A percentile compares a stretch with the other conserved stretches of the same genome.
These are phyloP conservation scores for Oasisia sp. DNA, from an alignment of 2,888 invertebrate genomes.

Conservation along the genomic window DNA sequence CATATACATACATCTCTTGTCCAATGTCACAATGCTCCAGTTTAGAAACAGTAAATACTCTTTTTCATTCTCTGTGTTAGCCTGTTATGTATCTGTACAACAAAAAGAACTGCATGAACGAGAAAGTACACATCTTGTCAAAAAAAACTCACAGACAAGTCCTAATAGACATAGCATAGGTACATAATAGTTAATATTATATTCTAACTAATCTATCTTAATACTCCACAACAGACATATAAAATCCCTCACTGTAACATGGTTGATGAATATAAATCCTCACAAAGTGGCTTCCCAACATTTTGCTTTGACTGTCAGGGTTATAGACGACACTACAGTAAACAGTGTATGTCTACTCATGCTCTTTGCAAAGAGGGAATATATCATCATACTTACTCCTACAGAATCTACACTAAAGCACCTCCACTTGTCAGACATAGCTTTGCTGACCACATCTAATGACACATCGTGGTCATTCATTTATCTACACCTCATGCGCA, in stretches of 20 bases:
- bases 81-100: neutral
- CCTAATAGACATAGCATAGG: neutral
- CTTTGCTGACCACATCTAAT: neutral
- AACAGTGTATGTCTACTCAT: neutral
- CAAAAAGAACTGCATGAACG: neutral
- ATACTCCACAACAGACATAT: constrained; percentile 1
- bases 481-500: neutral
- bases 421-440: neutral
- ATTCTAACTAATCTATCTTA: neutral
- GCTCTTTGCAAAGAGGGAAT: neutral
- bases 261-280: neutral
- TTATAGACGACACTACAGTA: neutral
- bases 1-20: neutral
- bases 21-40: neutral
- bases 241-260: neutral
- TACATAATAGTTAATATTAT: neutral
- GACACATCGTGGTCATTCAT: neutral
- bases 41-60: neutral
- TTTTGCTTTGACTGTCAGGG: neutral
- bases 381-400: neutral
- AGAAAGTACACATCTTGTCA: neutral
- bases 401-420: neutral
- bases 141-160: neutral
- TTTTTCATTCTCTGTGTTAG: neutral
- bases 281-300: neutral